These are phyloP conservation scores for Myodes glareolus DNA, from an alignment of 2,113 vertebrate species.

Conservation along the genomic window DNA sequence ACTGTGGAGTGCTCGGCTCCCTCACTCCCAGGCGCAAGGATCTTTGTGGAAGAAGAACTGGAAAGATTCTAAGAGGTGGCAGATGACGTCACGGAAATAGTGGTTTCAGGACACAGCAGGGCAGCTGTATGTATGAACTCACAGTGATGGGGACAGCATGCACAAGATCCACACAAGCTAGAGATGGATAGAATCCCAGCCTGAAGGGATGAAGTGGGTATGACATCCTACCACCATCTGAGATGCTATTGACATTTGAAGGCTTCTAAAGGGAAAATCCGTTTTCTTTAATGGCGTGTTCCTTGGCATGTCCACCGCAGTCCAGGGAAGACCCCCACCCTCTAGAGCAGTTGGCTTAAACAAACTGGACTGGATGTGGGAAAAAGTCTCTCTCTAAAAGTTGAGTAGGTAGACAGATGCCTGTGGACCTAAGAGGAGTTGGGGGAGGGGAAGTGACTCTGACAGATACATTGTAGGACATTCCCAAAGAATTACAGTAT, in stretches of 20 bases:
- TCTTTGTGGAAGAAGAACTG: neutral
- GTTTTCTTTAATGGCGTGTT: neutral
- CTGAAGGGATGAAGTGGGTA: neutral
- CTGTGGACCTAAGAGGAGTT: neutral
- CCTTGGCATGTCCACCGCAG: neutral
- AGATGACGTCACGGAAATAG: neutral
- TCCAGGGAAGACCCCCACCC: neutral
- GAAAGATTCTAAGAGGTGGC: neutral
- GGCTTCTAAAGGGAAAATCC: neutral
- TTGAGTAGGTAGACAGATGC: neutral
- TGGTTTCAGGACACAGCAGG: neutral
- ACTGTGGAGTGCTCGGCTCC: neutral
- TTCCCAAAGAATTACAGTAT: neutral
- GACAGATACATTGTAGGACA: neutral
- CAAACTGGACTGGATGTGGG: neutral
- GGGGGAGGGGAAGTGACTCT: too few relatives aligned
- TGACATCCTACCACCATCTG: neutral
- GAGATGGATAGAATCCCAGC: neutral
- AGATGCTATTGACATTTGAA: neutral
- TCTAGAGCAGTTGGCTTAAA: neutral
- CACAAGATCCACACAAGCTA: neutral
- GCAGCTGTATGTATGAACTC: neutral
- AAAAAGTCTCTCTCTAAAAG: neutral
- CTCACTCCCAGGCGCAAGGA: neutral
- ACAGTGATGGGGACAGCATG: too few relatives aligned